A percentile compares a stretch with the other conserved stretches of the same genome.
Evolutionary conservation across 2,113 vertebrate species (phyloP).

Genomic region (Pogona vitticeps): DNA sequence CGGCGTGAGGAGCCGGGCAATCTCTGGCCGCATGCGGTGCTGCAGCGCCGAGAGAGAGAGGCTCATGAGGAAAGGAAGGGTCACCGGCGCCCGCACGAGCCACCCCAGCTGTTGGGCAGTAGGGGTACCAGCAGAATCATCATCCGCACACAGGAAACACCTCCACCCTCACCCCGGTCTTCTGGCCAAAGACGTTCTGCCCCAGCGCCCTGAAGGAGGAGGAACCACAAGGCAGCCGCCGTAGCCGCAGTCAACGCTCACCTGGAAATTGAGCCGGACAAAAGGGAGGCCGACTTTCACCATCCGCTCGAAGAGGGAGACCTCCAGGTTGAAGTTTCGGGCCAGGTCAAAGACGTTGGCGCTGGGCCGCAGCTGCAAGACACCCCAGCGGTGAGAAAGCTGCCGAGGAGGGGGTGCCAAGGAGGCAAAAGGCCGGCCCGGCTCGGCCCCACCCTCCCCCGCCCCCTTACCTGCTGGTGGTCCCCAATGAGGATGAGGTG

Average conservation of each 20-base stretch:
- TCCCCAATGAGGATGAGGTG: constrained; percentile 97
- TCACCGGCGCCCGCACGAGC: too few species aligned
- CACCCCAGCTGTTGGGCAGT: too few species aligned
- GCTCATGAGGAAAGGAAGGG: too few species aligned
- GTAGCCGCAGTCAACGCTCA: constrained; percentile 59
- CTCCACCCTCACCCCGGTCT: too few species aligned
- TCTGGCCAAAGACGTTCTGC: too few species aligned
- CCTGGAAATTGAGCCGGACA: constrained; percentile 92
- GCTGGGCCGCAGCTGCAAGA: constrained; percentile 86
- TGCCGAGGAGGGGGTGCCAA: background rate
- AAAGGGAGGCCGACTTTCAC: constrained; percentile 86
- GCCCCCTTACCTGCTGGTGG: constrained; percentile 89
- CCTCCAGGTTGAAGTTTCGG: constrained; percentile 90
- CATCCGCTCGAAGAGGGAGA: constrained; percentile 95
- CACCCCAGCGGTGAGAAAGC: constrained; percentile 30
- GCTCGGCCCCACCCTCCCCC: background rate
- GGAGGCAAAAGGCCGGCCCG: background rate
- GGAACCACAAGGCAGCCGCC: background rate
- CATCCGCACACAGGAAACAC: too few species aligned
- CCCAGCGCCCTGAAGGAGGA: too few species aligned
- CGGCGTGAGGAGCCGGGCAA: constrained; percentile 88
- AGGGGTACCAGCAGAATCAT: too few species aligned
- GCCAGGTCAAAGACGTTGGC: constrained; percentile 93
- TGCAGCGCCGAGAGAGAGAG: constrained; percentile 68
- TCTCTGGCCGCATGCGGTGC: constrained; percentile 96